Base-by-base conservation (phyloP, 2,888 invertebrate species). In the Acronicta psi region DNA sequence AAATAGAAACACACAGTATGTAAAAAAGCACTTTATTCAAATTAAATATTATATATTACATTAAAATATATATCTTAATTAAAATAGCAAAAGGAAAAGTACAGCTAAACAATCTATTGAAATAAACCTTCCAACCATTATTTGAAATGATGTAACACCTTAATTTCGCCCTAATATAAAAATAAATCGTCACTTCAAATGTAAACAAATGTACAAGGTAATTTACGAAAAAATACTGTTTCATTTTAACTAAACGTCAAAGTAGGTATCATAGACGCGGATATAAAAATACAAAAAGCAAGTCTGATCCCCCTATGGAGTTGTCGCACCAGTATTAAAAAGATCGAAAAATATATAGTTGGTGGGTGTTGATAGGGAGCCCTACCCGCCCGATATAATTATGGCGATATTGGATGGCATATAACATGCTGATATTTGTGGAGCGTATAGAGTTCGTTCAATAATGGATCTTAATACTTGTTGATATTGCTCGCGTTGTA, bases 251-350 rank as follows among this genome's bases (percentile, higher is more conserved):
- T 77, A 75, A 82, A 76, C 75, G 75, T 81, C 77, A 82, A 85
- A 82, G 80, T 81, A 78, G 81, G 81, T 81, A 80, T 74, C 84
- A 82, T 86, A 81, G 78, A 85, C 70, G 85, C 83, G 83, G 90
- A 91, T 93, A 93, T 93, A 93, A 93, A 93, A 93, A 93, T 93
- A 93, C 93, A 93, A 93, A 89, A 93, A 92, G 92, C 92, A 88
- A 89, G 86, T 91, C 88, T 87, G 86, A 84, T 84, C 85, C 86
- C 86, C 83, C 71, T 82, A 69, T 62, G 80, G 82, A 84, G 83
- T 83, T 75, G 73, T 79, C 80, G 89, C 90, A 91, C 90, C 89
- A 83, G 87, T 85, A 51, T 72, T 73, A 76, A 79, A 80, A 79
- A 87, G 86, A 82, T 92, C 90, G 84, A 92, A 92, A 93, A 92